Percentiles rank a stretch among this genome's conserved stretches.
Evolutionary conservation across 1,140 invertebrate species (phyloP).

Genomic region (Camponotus floridanus): DNA sequence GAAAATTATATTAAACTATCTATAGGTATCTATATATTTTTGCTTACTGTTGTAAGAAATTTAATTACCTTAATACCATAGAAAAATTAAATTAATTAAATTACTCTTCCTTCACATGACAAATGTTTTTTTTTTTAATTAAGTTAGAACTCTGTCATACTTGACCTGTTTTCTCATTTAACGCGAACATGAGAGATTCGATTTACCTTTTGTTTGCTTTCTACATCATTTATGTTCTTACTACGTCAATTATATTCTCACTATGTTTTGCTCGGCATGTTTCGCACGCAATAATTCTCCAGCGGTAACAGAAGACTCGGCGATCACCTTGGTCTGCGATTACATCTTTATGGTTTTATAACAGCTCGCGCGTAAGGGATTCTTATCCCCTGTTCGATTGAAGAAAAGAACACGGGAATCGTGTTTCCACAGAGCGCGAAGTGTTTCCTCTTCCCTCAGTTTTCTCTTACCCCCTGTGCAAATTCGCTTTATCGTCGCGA

Average conservation of each 20-base stretch:
- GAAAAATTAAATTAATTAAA: neutral
- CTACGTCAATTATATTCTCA: neutral
- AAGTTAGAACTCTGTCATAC: neutral
- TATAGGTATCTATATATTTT: neutral
- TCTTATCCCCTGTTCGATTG: conserved; percentile 70
- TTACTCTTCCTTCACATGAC: neutral
- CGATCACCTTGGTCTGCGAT: conserved; percentile 54
- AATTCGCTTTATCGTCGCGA: conserved; percentile 72
- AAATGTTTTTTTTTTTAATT: neutral
- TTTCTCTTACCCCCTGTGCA: conserved; percentile 52
- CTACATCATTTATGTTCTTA: neutral
- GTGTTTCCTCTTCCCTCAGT: conserved; percentile 2
- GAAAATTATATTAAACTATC: neutral
- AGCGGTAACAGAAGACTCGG: neutral
- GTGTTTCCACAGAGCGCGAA: conserved; percentile 52
- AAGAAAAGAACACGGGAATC: conserved; percentile 50
- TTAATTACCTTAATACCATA: neutral
- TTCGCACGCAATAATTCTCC: conserved; percentile 23
- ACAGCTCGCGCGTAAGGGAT: conserved; percentile 64
- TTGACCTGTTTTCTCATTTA: neutral
- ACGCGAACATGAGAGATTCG: neutral
- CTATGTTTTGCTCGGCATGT: neutral
- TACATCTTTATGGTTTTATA: conserved; percentile 78
- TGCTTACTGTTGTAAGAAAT: neutral
- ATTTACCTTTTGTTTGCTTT: conserved; percentile 19